Evolutionary conservation across 2,888 invertebrate genomes (phyloP).

Genomic region (Harpalus rufipes): DNA sequence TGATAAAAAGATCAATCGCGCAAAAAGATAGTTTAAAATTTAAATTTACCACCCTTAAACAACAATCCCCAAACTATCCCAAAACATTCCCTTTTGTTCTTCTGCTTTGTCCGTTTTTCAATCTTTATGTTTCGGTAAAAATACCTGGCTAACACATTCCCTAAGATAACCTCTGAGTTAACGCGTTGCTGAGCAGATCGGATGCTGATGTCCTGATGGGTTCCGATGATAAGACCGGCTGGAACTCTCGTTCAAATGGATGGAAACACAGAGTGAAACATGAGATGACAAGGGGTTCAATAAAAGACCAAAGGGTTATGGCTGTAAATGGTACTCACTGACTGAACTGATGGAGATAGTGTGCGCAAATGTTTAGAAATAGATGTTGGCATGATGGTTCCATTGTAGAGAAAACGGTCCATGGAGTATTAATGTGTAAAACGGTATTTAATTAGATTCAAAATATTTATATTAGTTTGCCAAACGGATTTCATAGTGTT

Average conservation of each 20-base stretch:
- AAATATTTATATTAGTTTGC: too few species aligned
- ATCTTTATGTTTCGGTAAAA: neutral
- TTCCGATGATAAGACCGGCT: neutral
- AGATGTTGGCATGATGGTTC: neutral
- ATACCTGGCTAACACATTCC: slow-evolving; percentile 19
- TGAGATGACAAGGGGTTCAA: slow-evolving; percentile 8
- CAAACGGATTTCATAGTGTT: too few species aligned
- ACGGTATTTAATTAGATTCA: too few species aligned
- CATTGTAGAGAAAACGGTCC: too few species aligned
- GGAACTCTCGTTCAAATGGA: neutral
- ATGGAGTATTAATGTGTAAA: too few species aligned
- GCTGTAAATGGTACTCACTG: neutral
- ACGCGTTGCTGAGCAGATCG: slow-evolving; percentile 26
- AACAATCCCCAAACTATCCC: too few species aligned
- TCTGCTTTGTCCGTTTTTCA: neutral
- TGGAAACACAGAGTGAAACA: neutral
- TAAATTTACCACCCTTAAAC: too few species aligned
- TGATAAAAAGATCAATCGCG: too few species aligned
- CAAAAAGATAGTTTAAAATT: too few species aligned
- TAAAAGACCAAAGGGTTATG: neutral
- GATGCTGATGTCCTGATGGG: slow-evolving; percentile 6
- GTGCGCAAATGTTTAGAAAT: neutral
- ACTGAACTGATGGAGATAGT: neutral
- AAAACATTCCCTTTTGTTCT: neutral
- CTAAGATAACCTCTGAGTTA: slow-evolving; percentile 16